phyloP scores from a whole-genome alignment of 2,113 vertebrate genomes.

The Xenus cinereus region DNA sequence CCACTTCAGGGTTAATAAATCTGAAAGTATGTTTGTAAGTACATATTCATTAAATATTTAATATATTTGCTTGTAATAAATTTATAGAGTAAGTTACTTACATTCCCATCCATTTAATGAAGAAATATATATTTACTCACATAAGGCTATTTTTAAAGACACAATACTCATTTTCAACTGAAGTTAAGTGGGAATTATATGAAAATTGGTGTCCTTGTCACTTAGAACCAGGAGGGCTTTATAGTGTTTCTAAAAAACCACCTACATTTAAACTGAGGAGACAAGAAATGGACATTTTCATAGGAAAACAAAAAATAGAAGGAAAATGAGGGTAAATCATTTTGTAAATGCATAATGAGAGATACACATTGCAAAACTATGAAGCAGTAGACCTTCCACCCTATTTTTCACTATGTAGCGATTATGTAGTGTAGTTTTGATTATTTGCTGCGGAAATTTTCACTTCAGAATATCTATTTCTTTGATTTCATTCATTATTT shows the following conservation, averaged over 20 bases:
- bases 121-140: background rate
- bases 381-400: background rate
- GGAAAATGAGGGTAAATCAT: fast-evolving
- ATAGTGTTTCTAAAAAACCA: background rate
- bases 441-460: background rate
- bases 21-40: background rate
- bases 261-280: background rate
- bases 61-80: background rate
- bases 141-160: background rate
- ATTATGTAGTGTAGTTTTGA: background rate
- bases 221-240: background rate
- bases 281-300: background rate
- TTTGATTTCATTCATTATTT: background rate
- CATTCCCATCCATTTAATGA: background rate
- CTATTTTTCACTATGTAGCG: background rate
- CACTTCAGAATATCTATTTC: background rate
- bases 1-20: background rate
- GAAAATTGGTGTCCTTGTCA: background rate
- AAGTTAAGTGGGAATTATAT: background rate
- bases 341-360: background rate
- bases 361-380: background rate
- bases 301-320: background rate
- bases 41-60: background rate
- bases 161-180: background rate
- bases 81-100: background rate